Evolutionary conservation across 2,888 invertebrate species (phyloP).

Genomic region (Ypsolopha scabrella): DNA sequence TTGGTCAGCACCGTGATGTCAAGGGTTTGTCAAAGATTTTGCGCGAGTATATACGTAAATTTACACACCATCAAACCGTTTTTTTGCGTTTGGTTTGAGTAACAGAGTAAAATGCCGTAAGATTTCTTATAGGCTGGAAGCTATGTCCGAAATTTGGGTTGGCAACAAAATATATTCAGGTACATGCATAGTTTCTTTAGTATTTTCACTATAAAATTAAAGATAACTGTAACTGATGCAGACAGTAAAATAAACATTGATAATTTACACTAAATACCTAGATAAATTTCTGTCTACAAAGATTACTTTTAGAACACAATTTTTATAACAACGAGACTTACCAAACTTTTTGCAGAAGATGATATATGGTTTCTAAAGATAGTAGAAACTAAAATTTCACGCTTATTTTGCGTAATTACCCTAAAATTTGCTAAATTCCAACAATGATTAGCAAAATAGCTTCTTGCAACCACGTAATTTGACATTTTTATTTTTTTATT

Average conservation of each 20-base stretch:
- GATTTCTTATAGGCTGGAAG: too few relatives aligned
- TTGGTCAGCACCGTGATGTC: too few relatives aligned
- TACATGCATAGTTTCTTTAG: too few relatives aligned
- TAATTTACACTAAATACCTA: background rate
- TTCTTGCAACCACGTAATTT: slow-evolving; percentile 52
- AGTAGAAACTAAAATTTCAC: slow-evolving; percentile 15
- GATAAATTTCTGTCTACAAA: background rate
- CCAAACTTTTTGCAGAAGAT: slow-evolving; percentile 20
- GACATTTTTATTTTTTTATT: slow-evolving; percentile 35
- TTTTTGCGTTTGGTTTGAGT: too few relatives aligned
- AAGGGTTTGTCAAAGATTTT: too few relatives aligned
- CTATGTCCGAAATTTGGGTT: too few relatives aligned
- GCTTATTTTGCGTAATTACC: slow-evolving; percentile 31
- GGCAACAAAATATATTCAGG: too few relatives aligned
- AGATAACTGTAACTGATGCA: background rate
- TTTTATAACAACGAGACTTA: slow-evolving; percentile 18
- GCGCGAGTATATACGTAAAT: too few relatives aligned
- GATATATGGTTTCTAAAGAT: slow-evolving; percentile 14
- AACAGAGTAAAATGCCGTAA: too few relatives aligned
- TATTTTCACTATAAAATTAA: background rate
- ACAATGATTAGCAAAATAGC: slow-evolving; percentile 62
- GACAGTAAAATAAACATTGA: background rate
- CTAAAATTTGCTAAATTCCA: slow-evolving; percentile 43
- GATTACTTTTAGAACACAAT: background rate
- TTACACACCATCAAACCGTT: too few relatives aligned